Evolutionary conservation across 2,888 invertebrate genomes (phyloP).

Genomic region (Troglohyphantes excavatus): DNA sequence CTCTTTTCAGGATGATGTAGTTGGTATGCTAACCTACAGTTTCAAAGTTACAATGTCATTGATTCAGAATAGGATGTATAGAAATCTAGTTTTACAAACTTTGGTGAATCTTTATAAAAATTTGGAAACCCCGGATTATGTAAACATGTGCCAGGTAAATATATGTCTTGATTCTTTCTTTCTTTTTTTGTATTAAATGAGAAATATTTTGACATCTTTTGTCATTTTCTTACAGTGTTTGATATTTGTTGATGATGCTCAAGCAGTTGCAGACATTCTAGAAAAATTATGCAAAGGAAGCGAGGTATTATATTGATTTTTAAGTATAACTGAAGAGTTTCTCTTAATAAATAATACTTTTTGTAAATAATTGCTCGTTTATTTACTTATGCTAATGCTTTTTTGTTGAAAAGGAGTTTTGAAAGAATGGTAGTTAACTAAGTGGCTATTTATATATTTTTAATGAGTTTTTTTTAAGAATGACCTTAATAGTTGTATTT

Average conservation of each 20-base stretch:
- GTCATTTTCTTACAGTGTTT: slow-evolving; percentile 87
- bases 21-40: slow-evolving; percentile 95
- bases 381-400: too few species aligned
- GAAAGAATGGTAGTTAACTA: too few species aligned
- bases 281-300: slow-evolving; percentile 92
- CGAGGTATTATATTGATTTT: slow-evolving; percentile 83
- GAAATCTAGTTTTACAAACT: slow-evolving; percentile 93
- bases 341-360: too few species aligned
- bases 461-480: too few species aligned
- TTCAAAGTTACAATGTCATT: slow-evolving; percentile 98
- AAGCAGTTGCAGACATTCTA: slow-evolving; percentile 95
- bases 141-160: slow-evolving; percentile 91
- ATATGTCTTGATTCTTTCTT: background rate
- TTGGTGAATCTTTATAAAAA: slow-evolving; percentile 95
- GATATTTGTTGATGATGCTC: slow-evolving; percentile 96
- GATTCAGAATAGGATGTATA: slow-evolving; percentile 95
- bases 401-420: too few species aligned
- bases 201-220: background rate
- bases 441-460: too few species aligned
- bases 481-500: too few species aligned
- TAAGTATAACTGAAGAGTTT: too few species aligned
- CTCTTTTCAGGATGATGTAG: slow-evolving; percentile 88
- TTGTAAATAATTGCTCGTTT: too few species aligned
- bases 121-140: slow-evolving; percentile 95
- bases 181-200: background rate